phyloP scores from a whole-genome alignment of 1,140 invertebrate genomes.

The Conopomorpha cramerella region DNA sequence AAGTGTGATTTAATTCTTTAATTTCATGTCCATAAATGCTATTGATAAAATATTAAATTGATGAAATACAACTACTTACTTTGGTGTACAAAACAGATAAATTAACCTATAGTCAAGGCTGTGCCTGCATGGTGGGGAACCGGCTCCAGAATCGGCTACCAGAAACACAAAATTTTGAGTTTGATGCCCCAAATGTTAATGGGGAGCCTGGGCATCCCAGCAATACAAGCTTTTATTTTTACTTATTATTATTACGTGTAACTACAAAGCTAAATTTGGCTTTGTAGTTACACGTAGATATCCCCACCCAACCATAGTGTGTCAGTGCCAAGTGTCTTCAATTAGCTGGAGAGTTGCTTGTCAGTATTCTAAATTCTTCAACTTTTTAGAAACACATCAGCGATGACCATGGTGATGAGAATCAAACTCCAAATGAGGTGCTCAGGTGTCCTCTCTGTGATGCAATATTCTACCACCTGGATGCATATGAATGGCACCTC shows the following conservation, averaged over 20 bases:
- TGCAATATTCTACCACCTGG: conserved; percentile 68
- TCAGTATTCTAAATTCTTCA: background rate
- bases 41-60: too few relatives aligned
- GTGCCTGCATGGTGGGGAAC: background rate
- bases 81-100: background rate
- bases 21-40: too few relatives aligned
- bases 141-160: too few relatives aligned
- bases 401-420: conserved; percentile 63
- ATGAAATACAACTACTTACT: background rate
- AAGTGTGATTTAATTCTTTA: conserved; percentile 18
- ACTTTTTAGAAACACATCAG: conserved; percentile 61
- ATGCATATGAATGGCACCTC: conserved; percentile 68
- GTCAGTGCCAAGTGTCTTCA: too few relatives aligned
- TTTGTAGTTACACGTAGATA: background rate
- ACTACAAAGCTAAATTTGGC: background rate
- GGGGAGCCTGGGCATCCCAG: background rate
- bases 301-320: too few relatives aligned
- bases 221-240: background rate
- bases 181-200: background rate
- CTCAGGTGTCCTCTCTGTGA: conserved; percentile 69
- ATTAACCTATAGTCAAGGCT: background rate
- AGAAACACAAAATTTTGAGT: background rate
- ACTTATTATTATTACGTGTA: background rate
- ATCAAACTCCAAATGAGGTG: conserved; percentile 61
- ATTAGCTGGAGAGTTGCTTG: too few relatives aligned